A percentile compares a stretch with the other conserved stretches of the same genome.
phyloP scores from a whole-genome alignment of 2,113 vertebrate genomes.

The pig (Sus scrofa) region T2T-Sscrofa CM000820.6:45808001-45808500 shows the following conservation, averaged over 20 bases:
- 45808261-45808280: background rate
- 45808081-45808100: constrained; percentile 92
- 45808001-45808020: constrained; percentile 95
- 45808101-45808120: constrained; percentile 87
- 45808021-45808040: constrained; percentile 89
- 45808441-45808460: too few relatives aligned
- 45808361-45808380: too few relatives aligned
- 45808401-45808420: too few relatives aligned
- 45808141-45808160: constrained; percentile 89
- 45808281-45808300: too few relatives aligned
- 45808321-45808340: too few relatives aligned
- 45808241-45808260: background rate
- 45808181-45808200: background rate
- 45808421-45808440: too few relatives aligned
- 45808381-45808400: too few relatives aligned
- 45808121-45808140: constrained; percentile 92
- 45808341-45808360: too few relatives aligned
- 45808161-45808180: background rate
- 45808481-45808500: too few relatives aligned
- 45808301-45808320: too few relatives aligned
- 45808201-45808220: background rate
- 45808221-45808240: background rate
- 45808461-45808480: too few relatives aligned
- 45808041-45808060: constrained; percentile 92
- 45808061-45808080: constrained; percentile 88